Base-by-base conservation (phyloP, 2,113 vertebrate genomes). In the Podiceps cristatus region DNA sequence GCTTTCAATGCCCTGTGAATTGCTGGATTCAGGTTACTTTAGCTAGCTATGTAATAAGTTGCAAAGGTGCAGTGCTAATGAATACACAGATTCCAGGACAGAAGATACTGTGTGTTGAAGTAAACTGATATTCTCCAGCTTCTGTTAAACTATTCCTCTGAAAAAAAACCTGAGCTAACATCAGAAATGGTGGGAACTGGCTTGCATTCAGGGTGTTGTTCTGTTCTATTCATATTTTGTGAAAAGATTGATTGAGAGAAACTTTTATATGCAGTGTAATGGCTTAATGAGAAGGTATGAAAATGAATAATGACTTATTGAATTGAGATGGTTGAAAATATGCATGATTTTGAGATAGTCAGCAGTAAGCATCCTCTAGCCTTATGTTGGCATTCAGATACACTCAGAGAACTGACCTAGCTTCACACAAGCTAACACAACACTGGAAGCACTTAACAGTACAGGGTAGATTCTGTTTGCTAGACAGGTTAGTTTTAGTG, bases 181-280 rank as follows among this genome's bases (percentile, higher is more conserved):
- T 97, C 95, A 96, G 93, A 97, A 96, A 97, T 93, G 96, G 95
- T 98, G 98, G 98, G 98, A 98, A 98, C 68, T 96, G 95, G 94
- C 87, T 94, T 92, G 69, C 31, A 35, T 78, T 96, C 97, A 89
- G 95, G 92, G 94, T 95, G 96, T 96, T 97, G 90, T 97, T 98
- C 56, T 73, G 42, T 24, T 53, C 86, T 93, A 93, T 94, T 94
- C 75, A 88, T 94, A 88, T 95, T 95, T 94, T 71, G 37, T 96
- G 68, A 95, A 94, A 95, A 84, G 27, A 23, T 90, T 16, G 47
- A 72, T 23, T 52, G 56, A 72, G 42, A 84, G 68, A 71, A 91
- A 35, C 29, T 86, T 84, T 81, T 55, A 17, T 69, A 64, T n/a
- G 10, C 53, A 44, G 8, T 59, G 23, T 71, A 91, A 75, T 81